Conservation (phyloP, 2,797 vertebrate genomes). For the Danio jaintianensis region DNA sequence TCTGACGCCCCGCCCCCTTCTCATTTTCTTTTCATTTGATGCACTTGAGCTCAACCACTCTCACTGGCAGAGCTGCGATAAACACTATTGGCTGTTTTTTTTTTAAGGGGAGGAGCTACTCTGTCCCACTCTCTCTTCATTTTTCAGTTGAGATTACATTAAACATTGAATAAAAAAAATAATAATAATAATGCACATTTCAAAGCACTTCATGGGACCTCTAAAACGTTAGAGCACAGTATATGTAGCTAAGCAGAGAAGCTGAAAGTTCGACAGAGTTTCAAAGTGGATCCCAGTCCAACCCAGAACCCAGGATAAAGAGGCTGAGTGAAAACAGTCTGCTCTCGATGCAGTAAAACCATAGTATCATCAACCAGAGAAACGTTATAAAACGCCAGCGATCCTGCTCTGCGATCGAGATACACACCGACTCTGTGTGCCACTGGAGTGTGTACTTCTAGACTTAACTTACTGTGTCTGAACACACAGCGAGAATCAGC, state of each 20-base stretch:
- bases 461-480: slow-evolving; percentile 73
- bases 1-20: no score
- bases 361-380: slow-evolving; percentile 60
- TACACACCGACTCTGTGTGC: slow-evolving; percentile 72
- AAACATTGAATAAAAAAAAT: no score
- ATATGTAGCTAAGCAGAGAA: slow-evolving; percentile 36
- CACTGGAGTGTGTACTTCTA: slow-evolving; percentile 50
- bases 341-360: slow-evolving; percentile 72
- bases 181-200: no score
- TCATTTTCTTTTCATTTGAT: no score
- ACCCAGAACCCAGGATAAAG: slow-evolving; percentile 79
- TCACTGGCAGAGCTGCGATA: no score
- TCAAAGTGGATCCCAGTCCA: slow-evolving; percentile 74
- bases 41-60: no score
- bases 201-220: no score
- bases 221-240: background rate
- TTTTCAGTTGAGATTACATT: no score
- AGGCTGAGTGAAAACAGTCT: slow-evolving; percentile 71
- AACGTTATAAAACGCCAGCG: slow-evolving; percentile 74
- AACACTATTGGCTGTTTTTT: no score
- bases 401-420: slow-evolving; percentile 73
- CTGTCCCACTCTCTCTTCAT: no score
- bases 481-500: slow-evolving; percentile 61
- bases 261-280: slow-evolving; percentile 65
- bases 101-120: no score